Base-by-base conservation (phyloP, 2,113 vertebrate species). In the Myanophis thanlyinensis region DNA sequence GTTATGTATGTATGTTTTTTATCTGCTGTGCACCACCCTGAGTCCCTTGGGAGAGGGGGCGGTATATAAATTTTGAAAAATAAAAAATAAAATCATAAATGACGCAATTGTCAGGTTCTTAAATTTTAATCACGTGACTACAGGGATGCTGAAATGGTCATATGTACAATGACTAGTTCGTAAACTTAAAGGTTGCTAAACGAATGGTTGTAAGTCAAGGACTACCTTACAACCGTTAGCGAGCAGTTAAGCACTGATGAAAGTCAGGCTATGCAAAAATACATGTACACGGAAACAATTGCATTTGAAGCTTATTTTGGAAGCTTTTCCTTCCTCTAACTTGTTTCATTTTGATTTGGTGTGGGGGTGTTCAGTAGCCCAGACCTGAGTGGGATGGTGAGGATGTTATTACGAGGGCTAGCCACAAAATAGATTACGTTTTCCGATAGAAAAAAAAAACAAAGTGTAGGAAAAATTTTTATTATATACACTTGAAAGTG, bases 131-230 rank as follows among this genome's bases (percentile, higher is more conserved):
- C 62, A 30, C 2, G 3, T 59, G 56, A 59, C 27, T 27, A 67
- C n/a, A 30, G 59, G 12, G 10, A 30, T 62, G 27, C 59, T 13
- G 30, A 62, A 12, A 67, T 4, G 62, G 62, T 67, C 4, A 67
- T 67, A 67, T n/a, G 12, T 67, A 67, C 62, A 67, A 5, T 67
- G 30, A 67, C 12, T n/a, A 67, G 4, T 67, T 62, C n/a, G 62
- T 13, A 62, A n/a, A 0, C 4, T 62, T 62, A 62, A 67, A 67
- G 30, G 62, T 12, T 67, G 30, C 30, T 67, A 67, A 67, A n/a
- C 0, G 0, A 67, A 15, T 1, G 12, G 12, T 15, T 0, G 4
- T n/a, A 15, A n/a, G 30, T 67, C 30, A 15, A 5, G 12, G 12
- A n/a, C 59, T 67, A 67, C 1, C 4, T 67, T 67, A 15, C 44